phyloP scores from a whole-genome alignment of 2,113 vertebrate genomes.

The Fregata magnificens region DNA sequence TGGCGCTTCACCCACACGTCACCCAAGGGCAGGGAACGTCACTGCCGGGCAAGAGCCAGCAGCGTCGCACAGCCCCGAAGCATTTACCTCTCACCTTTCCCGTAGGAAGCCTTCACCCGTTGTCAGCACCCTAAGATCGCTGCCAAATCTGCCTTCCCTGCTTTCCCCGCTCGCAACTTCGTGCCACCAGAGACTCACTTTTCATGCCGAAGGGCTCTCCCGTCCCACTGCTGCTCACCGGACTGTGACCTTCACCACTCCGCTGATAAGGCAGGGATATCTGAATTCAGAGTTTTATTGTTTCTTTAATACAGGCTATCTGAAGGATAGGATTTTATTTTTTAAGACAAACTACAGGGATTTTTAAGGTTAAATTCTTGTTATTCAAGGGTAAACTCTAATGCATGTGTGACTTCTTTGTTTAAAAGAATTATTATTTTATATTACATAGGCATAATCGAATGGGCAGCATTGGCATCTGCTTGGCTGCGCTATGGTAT shows the following conservation, averaged over 20 bases:
- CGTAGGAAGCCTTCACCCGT: neutral
- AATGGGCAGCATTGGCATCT: neutral
- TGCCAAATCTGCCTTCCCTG: neutral
- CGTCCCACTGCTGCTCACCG: neutral
- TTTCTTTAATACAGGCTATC: conserved; percentile 28
- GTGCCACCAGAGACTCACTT: neutral
- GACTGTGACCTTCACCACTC: conserved; percentile 1
- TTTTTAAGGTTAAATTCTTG: conserved; percentile 35
- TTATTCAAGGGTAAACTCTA: neutral
- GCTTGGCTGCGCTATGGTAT: neutral
- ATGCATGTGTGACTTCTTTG: neutral
- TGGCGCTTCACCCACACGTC: fast-evolving
- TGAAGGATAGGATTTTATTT: conserved; percentile 18
- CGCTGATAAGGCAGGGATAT: conserved; percentile 23
- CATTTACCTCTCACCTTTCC: neutral
- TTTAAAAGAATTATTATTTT: neutral
- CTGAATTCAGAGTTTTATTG: neutral
- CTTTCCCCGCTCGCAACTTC: neutral
- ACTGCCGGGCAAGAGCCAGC: fast-evolving
- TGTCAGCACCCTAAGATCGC: neutral
- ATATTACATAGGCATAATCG: neutral
- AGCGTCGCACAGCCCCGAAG: fast-evolving
- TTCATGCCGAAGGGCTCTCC: neutral
- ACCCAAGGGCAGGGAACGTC: neutral
- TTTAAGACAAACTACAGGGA: neutral